phyloP scores from a whole-genome alignment of 2,797 vertebrate species.

The Ptychobarbus kaznakovi region DNA sequence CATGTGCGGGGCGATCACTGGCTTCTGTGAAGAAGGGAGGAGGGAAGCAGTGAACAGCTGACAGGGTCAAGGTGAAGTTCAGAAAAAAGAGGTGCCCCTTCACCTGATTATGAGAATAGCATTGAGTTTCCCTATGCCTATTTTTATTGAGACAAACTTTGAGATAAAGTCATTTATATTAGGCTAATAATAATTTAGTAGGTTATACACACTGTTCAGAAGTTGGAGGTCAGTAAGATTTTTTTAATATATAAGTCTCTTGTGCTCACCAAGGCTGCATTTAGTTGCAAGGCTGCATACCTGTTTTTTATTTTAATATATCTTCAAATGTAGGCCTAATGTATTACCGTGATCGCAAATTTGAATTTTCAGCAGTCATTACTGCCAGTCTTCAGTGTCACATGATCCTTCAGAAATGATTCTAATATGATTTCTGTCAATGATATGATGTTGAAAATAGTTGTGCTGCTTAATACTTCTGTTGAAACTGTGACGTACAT shows the following conservation, averaged over 20 bases:
- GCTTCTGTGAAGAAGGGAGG: background rate
- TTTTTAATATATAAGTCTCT: too few relatives aligned
- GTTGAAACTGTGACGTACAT: background rate
- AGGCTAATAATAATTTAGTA: background rate
- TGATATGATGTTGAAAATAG: background rate
- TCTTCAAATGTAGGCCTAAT: background rate
- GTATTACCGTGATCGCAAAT: background rate
- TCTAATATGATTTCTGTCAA: background rate
- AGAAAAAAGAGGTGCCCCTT: constrained; percentile 44
- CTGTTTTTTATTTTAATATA: background rate
- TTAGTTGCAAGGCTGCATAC: background rate
- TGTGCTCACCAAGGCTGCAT: background rate
- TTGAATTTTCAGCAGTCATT: background rate
- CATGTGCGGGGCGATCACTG: constrained; percentile 18
- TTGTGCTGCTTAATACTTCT: background rate
- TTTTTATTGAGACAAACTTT: constrained; percentile 18
- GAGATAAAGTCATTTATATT: background rate
- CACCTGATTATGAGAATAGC: constrained; percentile 48
- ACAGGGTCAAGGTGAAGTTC: constrained; percentile 39
- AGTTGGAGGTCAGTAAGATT: background rate
- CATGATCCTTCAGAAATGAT: background rate
- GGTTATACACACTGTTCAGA: background rate
- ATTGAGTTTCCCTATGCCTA: constrained; percentile 40
- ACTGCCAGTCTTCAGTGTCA: background rate
- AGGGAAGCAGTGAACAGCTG: background rate